Base-by-base conservation (phyloP, 1,140 invertebrate species). In the Streblospio benedicti region DNA sequence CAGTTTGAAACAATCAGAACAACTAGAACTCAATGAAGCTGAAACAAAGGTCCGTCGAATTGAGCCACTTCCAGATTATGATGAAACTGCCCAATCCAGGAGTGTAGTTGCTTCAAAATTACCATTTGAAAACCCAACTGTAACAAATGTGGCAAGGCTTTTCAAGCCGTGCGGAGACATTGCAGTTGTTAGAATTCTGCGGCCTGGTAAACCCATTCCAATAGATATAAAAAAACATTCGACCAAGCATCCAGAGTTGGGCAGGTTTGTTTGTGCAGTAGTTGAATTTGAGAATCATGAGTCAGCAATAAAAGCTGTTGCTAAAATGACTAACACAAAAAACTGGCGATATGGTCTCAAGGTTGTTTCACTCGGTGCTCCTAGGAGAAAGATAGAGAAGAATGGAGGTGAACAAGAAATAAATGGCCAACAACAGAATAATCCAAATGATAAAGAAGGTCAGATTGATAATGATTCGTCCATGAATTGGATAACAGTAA, bases 161-260 rank as follows among this genome's bases (percentile, higher is more conserved):
- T 68, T 68, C 38, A 43, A 56, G n/a, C 23, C 44, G 2, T 68
- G 65, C 45, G 66, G 66, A 18, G 50, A 55, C 18, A 60, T 68
- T 12, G 49, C 58, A 0, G 31, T 51, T 18, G 62, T 68, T 2
- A 62, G 60, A 33, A 61, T 68, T 9, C 25, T 66, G 23, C 49
- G 52, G 33, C 64, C 61, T 12, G 64, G 66, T 23, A 58, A 18
- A 14, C 4, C 23, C 25, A 50, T 65, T 38, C 61, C 61, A 6
- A 44, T 55, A 4, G 58, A 62, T 31, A 53, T 61, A 1, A 63
- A 63, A 43, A 49, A 52, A 23, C 57, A 66, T 27, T 44, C 64
- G 9, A 33, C 41, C n/a, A 57, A 60, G 35, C 55, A 65, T 27
- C 63, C 60, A 0, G 25, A 57, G 18, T 20, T 57, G 18, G 28